Evolutionary conservation across 1,140 invertebrate genomes (phyloP), one percentile per base, ranked within the genome.

Genomic region (Atta cephalotes): DNA sequence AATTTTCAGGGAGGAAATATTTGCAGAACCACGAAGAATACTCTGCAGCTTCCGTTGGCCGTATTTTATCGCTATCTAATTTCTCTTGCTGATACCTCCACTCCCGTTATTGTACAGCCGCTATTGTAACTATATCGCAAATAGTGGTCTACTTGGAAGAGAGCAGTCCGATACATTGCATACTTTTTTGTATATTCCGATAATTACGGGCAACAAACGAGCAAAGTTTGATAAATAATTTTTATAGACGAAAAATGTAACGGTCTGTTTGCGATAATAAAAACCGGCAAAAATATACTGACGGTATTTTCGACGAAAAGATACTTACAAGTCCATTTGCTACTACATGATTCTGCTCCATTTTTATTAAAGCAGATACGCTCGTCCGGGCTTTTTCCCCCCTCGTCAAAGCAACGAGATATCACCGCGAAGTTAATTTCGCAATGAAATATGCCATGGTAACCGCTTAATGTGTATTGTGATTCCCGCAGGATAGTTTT

Each of bases 11-110:
- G 18, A 39, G 58, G n/a, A 85, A 76, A 77, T 85, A 65, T 85
- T 77, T 65, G 81, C 45, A 65, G 68, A 76, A 85, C 58, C 71
- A 25, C 71, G 18, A 85, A 77, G 81, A 77, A 63, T 77, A 85
- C 45, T 63, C 21, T 14, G 45, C 56, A 63, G 56, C 58, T 85
- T 85, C 58, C 71, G 71, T 39, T 53, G 28, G 12, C 58, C 45
- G 60, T 85, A 85, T 85, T 85, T 85, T 85, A 85, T 85, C 71
- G 58, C 71, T 77, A 76, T 85, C 71, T 77, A n/a, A 39, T 60
- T 21, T 63, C 58, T 28, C 71, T 84, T n/a, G 56, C 39, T 12
- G 25, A 28, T 51, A 60, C n/a, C 12, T 21, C 35, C 56, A 35
- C 39, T 65, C n/a, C 56, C 39, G 28, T 76, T 78, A 51, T 49